These are phyloP conservation scores for Laterallus jamaicensis DNA, from an alignment of 2,113 vertebrate genomes.

Conservation along the genomic window DNA sequence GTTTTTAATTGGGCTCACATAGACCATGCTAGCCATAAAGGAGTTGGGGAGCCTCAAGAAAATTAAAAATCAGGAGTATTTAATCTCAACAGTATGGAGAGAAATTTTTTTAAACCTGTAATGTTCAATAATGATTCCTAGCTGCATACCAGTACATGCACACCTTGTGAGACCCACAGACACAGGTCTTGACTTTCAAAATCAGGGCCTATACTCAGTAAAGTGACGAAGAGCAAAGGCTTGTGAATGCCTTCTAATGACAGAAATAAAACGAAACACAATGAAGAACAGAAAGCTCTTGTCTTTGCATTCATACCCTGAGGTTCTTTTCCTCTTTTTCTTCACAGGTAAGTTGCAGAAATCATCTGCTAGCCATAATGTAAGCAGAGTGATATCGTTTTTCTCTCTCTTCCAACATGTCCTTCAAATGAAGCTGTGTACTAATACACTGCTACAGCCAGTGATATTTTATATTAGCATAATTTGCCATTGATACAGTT, in stretches of 20 bases:
- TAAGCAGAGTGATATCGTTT: background rate
- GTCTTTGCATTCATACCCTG: background rate
- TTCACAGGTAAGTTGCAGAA: background rate
- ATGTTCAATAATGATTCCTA: background rate
- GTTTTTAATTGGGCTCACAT: background rate
- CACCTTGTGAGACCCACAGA: background rate
- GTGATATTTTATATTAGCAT: background rate
- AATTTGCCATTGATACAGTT: background rate
- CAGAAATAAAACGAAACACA: background rate
- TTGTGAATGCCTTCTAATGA: background rate
- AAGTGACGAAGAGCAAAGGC: background rate
- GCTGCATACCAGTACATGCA: background rate
- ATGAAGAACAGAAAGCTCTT: background rate
- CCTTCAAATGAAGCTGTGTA: background rate
- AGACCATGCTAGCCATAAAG: background rate
- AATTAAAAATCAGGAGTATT: background rate
- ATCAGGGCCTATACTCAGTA: background rate
- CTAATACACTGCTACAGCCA: background rate
- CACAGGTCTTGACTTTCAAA: background rate
- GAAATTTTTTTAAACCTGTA: background rate
- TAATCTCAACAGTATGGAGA: background rate
- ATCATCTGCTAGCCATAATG: background rate
- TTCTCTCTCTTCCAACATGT: background rate
- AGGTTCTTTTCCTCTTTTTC: background rate
- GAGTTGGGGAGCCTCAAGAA: background rate